Base-by-base conservation (phyloP, 2,797 vertebrate species). In the Halcyon chelicuti region DNA sequence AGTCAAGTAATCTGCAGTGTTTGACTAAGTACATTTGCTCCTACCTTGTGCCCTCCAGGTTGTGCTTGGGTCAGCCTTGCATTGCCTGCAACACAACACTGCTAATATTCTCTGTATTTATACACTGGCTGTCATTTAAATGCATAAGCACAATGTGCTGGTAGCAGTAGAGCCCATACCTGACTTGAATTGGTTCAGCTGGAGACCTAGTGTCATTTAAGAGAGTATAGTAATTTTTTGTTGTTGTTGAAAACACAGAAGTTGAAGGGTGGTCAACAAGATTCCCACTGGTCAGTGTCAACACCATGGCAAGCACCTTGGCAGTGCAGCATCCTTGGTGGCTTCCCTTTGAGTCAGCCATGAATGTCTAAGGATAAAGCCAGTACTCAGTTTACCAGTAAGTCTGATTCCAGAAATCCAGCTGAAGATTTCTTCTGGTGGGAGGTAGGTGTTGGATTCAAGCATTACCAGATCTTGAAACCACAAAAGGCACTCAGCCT, bases 141-240 rank as follows among this genome's bases (percentile, higher is more conserved):
- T 9, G 9, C 5, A 7, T 46, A 62, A 54, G 23, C 44, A 29
- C 14, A 8, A 40, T 72, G 52, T 6, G 21, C 26, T 49, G 1
- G 0, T 21, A 57, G 54, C 23, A 75, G 14, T 15, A 55, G 44
- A 75, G 23, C 15, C 14, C 0, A 0, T 11, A 26, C 16, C 55
- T 19, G 23, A n/a, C 14, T 47, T 88, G 58, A 28, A 2, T 75
- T 10, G 13, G n/a, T 40, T 25, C 60, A 82, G 44, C 55, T 49
- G 33, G 22, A 88, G 19, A 70, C 47, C 75, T 14, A 18, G 44
- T 71, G 33, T 10, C 11, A 8, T 85, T 84, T 63, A 35, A 73
- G 47, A 63, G 9, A 71, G 7, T 25, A 19, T 3, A 2, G 40
- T 49, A 5, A 13, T 35, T 73, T 39, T 70, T 60, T 60, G 9